phyloP scores from a whole-genome alignment of 2,113 vertebrate genomes.

The Tringa solitaria region DNA sequence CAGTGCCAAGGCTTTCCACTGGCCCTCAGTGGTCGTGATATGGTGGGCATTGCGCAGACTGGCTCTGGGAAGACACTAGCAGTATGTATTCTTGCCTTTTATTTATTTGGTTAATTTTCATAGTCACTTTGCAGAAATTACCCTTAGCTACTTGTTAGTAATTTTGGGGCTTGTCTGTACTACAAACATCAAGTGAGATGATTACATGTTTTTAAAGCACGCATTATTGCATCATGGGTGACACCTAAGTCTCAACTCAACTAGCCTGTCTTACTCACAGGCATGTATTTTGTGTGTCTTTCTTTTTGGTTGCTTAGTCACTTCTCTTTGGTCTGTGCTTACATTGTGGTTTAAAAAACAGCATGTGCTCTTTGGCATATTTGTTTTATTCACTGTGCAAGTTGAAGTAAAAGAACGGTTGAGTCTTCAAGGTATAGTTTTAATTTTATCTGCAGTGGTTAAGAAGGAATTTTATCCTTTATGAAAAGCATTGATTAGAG shows the following conservation, averaged over 20 bases:
- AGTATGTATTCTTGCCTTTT: slow-evolving; percentile 70
- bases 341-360: not conserved
- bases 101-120: not conserved
- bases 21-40: slow-evolving; percentile 93
- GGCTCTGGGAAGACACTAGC: slow-evolving; percentile 97
- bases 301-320: not conserved
- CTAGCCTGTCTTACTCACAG: not conserved
- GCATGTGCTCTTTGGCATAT: not conserved
- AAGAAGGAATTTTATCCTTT: not conserved
- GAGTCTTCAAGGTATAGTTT: not conserved
- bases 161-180: not conserved
- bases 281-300: not conserved
- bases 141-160: not conserved
- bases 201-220: not conserved
- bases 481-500: not conserved
- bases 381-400: not conserved
- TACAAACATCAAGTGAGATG: not conserved
- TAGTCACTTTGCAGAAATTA: not conserved
- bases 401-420: not conserved
- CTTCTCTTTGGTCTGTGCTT: not conserved
- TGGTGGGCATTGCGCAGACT: slow-evolving; percentile 99
- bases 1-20: slow-evolving; percentile 95
- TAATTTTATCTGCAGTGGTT: not conserved
- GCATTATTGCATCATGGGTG: not conserved
- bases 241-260: not conserved